Conservation (phyloP, 2,797 vertebrate genomes). For the Myotis daubentonii region DNA sequence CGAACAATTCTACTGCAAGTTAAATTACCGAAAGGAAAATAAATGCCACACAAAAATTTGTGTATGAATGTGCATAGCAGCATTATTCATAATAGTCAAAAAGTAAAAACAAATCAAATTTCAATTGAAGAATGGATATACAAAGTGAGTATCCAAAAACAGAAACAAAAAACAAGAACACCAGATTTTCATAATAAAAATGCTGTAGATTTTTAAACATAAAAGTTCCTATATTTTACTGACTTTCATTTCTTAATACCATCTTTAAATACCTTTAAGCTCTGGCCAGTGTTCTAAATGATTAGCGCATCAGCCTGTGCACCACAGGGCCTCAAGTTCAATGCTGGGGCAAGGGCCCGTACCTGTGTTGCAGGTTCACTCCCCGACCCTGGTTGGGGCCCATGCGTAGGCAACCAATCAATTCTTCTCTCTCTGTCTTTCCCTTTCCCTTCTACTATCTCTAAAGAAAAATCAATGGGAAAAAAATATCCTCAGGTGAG, state of each 20-base stretch:
- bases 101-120: not conserved
- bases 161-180: not conserved
- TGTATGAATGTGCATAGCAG: not conserved
- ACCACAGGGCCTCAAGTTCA: no score
- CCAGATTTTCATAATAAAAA: not conserved
- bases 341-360: no score
- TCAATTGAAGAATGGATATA: not conserved
- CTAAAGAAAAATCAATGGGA: no score
- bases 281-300: no score
- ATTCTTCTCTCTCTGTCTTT: no score
- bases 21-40: not conserved
- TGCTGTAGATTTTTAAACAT: not conserved
- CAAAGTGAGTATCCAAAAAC: not conserved
- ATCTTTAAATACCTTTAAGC: slow-evolving; percentile 38
- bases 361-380: no score
- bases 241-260: not conserved
- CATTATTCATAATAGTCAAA: slow-evolving; percentile 28
- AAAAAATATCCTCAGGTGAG: no score
- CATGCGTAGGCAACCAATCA: no score
- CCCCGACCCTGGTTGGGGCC: no score
- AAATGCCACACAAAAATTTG: not conserved
- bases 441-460: no score
- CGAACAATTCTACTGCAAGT: not conserved
- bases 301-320: no score
- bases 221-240: not conserved